Conservation (phyloP, 2,113 vertebrate genomes). For the Microtus richardsoni region DNA sequence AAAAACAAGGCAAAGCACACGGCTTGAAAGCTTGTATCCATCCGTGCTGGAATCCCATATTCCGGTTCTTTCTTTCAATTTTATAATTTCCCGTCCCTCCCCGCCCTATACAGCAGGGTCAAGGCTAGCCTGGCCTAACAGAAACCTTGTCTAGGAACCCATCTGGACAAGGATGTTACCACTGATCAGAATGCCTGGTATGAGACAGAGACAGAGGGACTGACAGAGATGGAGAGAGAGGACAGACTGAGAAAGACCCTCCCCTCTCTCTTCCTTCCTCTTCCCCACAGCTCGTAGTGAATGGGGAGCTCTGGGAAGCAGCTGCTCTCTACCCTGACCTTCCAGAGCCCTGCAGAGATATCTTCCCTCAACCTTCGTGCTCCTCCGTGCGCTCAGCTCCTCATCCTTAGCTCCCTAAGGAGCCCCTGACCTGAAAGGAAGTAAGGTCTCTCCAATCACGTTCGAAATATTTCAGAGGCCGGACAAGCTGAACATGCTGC, state of each 20-base stretch:
- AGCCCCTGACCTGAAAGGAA: neutral
- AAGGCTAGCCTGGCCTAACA: neutral
- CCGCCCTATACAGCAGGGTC: neutral
- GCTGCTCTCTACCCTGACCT: too few species aligned
- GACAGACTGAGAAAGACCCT: neutral
- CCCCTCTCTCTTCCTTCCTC: neutral
- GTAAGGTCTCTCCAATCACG: neutral
- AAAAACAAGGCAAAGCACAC: neutral
- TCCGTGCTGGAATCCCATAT: neutral
- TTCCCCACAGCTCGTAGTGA: neutral
- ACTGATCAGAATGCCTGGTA: neutral
- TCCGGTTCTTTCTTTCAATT: neutral
- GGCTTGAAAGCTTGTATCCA: neutral
- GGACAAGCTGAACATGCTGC: neutral
- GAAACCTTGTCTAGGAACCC: neutral
- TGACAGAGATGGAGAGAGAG: neutral
- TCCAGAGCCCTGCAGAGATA: neutral
- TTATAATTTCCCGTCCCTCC: neutral
- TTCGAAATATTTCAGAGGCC: neutral
- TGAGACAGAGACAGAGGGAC: neutral
- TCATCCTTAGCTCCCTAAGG: neutral
- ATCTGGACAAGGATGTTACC: neutral
- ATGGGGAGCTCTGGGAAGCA: neutral
- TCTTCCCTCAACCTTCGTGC: neutral
- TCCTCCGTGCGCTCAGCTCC: neutral